Evolutionary conservation across 2,113 vertebrate genomes (phyloP), one percentile per base, ranked within the genome.

Genomic region (Oxyruncus cristatus): DNA sequence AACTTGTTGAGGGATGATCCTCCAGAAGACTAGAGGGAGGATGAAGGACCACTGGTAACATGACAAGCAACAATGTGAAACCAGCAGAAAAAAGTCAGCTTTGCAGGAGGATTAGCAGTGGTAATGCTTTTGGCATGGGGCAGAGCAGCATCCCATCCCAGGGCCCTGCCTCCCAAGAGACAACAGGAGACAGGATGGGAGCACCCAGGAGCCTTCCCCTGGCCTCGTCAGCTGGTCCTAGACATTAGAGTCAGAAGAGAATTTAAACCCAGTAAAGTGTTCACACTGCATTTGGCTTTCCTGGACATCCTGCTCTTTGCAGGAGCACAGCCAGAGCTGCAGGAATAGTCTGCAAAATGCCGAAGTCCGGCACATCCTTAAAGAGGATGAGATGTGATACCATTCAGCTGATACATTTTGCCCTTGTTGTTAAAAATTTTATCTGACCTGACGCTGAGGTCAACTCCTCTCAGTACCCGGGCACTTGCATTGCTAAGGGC

Each of bases 361-460:
- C 2, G 3, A 28, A 41, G n/a, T 49, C 41, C 3, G 1, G 22
- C 11, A 39, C 3, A 1, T 10, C 17, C 0, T n/a, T n/a, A n/a
- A n/a, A 0, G 32, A 77, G 39, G 30, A 59, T 19, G 37, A 92
- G 27, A 44, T 28, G 8, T 19, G 30, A 47, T 30, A 66, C 28
- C 42, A 53, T 87, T 55, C 14, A 37, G 55, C 44, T 58, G 59
- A 39, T 46, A 71, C 30, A 42, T 86, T 74, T 89, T 84, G 42
- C 56, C 27, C 12, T 42, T 82, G 21, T 18, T 67, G 39, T 33
- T 85, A 47, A 91, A 73, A 81, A 14, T 15, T 19, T 58, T 39
- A 70, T n/a, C 41, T 70, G 63, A 73, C 24, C 12, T 59, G 74
- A 61, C 24, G 37, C 14, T 0, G 0, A 79, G 67, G 28, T 52